Base-by-base conservation (phyloP, 2,113 vertebrate genomes). In the Austrofundulus limnaeus region DNA sequence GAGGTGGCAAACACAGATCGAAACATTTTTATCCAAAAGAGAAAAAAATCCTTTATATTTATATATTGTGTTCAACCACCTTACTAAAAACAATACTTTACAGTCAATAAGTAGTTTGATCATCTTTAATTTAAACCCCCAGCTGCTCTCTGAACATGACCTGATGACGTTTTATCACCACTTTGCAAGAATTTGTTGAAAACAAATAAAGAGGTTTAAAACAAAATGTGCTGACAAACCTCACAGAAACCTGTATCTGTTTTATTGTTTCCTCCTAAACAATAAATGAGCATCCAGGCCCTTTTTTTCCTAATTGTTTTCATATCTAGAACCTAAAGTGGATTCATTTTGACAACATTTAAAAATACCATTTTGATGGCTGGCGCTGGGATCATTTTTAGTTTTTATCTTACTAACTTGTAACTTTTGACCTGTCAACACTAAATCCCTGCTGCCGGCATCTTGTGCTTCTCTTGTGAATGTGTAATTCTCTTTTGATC, bases 1-100 rank as follows among this genome's bases (percentile, higher is more conserved):
- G 70, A 78, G 64, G 51, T 59, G 55, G 62, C 81, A 76, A 82
- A 83, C 79, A 75, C 56, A 61, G 64, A 75, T 75, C 70, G 70
- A 71, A 61, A 75, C 77, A 72, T 68, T 1, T 81, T 85, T 78
- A 78, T 59, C 75, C 60, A 80, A 77, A 58, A 75, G 71, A 77
- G 42, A 28, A 69, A 48, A n/a, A 38, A 47, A 57, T 25, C 20
- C n/a, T n/a, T n/a, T n/a, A n/a, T n/a, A n/a, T n/a, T n/a, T n/a
- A n/a, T 24, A 85, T 19, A 61, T 71, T 70, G 31, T 34, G 5
- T 34, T 34, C 5, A 10, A 34, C 4, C 31, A 78, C 73, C 65
- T 63, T 59, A 76, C 75, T 58, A 80, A 82, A 61, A 72, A 73
- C 42, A 70, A 66, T 68, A 69, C 43, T 75, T 34, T 34, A 5